Conservation (phyloP, 2,797 vertebrate species). For the Etheostoma perlongum region DNA sequence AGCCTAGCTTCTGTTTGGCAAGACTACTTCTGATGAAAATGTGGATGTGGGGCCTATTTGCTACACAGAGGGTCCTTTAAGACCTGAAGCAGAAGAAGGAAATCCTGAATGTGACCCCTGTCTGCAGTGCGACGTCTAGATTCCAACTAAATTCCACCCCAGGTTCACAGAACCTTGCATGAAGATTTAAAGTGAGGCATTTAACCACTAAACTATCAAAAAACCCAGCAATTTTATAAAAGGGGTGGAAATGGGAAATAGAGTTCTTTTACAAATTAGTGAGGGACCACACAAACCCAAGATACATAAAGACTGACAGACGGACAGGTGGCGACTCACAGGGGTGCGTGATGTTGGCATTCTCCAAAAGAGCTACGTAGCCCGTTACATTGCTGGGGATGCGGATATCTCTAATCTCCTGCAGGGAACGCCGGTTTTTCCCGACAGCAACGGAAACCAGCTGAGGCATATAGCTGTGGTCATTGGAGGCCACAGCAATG, state of each 20-base stretch:
- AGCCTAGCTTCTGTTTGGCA: neutral
- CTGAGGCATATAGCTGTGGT: conserved; percentile 99
- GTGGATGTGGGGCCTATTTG: neutral
- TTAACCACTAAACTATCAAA: conserved; percentile 1
- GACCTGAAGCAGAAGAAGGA: neutral
- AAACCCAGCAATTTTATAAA: neutral
- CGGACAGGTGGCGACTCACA: conserved; percentile 87
- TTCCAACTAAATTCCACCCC: neutral
- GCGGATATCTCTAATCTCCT: conserved; percentile 96
- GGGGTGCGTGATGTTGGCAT: conserved; percentile 95
- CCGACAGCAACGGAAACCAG: conserved; percentile 95
- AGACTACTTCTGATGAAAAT: neutral
- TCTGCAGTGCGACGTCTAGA: neutral
- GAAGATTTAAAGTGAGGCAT: neutral
- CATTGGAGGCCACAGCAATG: conserved; percentile 93
- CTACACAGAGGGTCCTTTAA: neutral
- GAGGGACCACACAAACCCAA: neutral
- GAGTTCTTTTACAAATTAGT: neutral
- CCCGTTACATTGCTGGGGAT: conserved; percentile 98
- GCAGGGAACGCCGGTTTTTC: conserved; percentile 89
- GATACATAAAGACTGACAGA: conserved; percentile 12
- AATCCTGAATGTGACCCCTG: neutral
- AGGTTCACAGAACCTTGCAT: neutral
- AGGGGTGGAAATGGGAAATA: neutral
- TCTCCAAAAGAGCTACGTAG: conserved; percentile 96